phyloP scores from a whole-genome alignment of 2,888 invertebrate genomes.

The Perizoma flavofasciatum region DNA sequence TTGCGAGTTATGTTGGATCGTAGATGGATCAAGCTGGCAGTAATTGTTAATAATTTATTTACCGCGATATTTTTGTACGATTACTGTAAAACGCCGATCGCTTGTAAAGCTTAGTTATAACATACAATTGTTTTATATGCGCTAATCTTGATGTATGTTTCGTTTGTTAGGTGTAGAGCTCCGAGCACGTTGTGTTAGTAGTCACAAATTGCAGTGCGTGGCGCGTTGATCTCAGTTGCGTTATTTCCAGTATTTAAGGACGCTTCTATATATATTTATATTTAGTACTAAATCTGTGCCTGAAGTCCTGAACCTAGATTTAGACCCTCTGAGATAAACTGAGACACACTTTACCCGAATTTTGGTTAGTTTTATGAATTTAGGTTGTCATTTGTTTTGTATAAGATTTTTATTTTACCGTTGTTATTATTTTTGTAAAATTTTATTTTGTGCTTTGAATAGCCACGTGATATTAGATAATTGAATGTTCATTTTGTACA shows the following conservation, averaged over 20 bases:
- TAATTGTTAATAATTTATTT: constrained; percentile 3
- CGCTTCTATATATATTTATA: constrained; percentile 35
- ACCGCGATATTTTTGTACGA: constrained; percentile 39
- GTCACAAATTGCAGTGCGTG: constrained; percentile 56
- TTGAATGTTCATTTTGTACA: constrained; percentile 58
- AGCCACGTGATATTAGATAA: constrained; percentile 78
- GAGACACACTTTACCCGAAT: constrained; percentile 47
- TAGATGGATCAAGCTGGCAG: too few relatives aligned
- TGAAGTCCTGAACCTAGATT: not conserved
- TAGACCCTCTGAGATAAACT: constrained; percentile 11
- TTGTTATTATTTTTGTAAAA: constrained; percentile 73
- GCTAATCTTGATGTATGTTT: not conserved
- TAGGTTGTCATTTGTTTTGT: constrained; percentile 70
- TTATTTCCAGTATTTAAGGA: constrained; percentile 53
- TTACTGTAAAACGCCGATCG: constrained; percentile 30
- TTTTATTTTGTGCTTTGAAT: constrained; percentile 73
- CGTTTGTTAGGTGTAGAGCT: not conserved
- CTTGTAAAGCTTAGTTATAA: constrained; percentile 16
- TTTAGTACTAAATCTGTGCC: constrained; percentile 6
- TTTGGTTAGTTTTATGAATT: constrained; percentile 55
- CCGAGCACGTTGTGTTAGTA: constrained; percentile 16
- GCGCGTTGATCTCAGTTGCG: constrained; percentile 61
- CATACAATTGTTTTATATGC: constrained; percentile 7
- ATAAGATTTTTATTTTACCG: constrained; percentile 72
- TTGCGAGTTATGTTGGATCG: too few relatives aligned